Evolutionary conservation across 2,797 vertebrate genomes (phyloP), one percentile per base, ranked within the genome.

Genomic region (Pitangus sulphuratus): DNA sequence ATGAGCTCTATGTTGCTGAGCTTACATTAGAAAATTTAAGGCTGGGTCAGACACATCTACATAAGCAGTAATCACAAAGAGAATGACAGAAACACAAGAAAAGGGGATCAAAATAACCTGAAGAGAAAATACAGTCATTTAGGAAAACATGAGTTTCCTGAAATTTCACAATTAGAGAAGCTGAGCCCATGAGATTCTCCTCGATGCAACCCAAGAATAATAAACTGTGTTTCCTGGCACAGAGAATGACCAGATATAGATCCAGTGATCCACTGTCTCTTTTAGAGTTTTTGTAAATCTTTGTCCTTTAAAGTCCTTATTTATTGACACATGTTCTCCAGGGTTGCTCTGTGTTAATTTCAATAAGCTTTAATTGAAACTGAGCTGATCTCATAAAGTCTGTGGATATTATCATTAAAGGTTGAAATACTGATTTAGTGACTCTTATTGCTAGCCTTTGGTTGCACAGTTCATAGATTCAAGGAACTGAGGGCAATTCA

Each of bases 311-410:
- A 77, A 86, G 48, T 57, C 30, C 15, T 78, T 83, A 69, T 45
- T 54, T 80, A 83, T 11, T 71, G 45, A 78, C 62, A 86, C 57
- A 65, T 28, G 57, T 81, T 84, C 53, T 64, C 25, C 51, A 45
- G 33, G 30, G n/a, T 81, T 93, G 30, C 22, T 81, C 45, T 86
- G 60, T 61, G 87, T 91, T 35, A 78, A 20, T 88, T 88, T 95
- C 68, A 91, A 71, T 88, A 53, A 81, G 22, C 45, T 89, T 80
- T 93, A 88, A 94, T 91, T 94, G 78, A 84, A 94, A 84, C 28
- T 17, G 30, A 93, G 31, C 13, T 70, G 64, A 80, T 66, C 21
- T 35, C 31, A 25, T 72, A 85, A 89, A 77, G 83, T 40, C 44
- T 62, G 28, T 70, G 62, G 15, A 26, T 84, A 70, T 79, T 70